These are phyloP conservation scores for Grammomys dolichurus DNA, from an alignment of 2,113 vertebrate species.

Conservation along the genomic window DNA sequence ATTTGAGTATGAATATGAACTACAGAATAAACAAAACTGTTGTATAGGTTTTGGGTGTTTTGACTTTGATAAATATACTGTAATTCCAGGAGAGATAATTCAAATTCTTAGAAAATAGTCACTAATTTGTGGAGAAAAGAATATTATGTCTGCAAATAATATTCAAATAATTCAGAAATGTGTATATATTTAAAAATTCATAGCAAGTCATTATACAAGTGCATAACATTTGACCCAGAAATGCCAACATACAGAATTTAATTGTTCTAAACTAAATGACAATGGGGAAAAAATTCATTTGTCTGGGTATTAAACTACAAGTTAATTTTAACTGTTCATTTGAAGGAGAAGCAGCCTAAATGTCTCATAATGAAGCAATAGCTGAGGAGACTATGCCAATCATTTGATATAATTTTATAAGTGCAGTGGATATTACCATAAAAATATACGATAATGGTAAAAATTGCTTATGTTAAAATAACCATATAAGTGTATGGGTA, in stretches of 20 bases:
- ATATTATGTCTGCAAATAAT: not conserved
- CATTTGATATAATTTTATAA: not conserved
- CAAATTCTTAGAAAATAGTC: not conserved
- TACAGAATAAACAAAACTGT: not conserved
- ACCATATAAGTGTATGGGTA: not conserved
- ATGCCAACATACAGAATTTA: constrained; percentile 26
- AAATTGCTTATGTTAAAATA: constrained; percentile 38
- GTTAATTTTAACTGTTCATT: constrained; percentile 59
- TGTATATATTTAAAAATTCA: not conserved
- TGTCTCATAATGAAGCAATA: not conserved
- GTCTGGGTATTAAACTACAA: not conserved
- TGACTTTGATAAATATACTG: not conserved
- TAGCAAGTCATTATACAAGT: constrained; percentile 2
- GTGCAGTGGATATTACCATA: not conserved
- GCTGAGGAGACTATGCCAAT: constrained; percentile 25
- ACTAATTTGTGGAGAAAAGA: not conserved
- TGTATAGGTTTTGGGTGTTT: not conserved
- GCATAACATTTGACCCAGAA: constrained; percentile 14
- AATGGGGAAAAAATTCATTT: constrained; percentile 27
- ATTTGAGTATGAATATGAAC: not conserved
- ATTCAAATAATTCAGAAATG: not conserved
- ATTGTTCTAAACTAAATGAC: constrained; percentile 35
- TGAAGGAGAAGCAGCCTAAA: constrained; percentile 5
- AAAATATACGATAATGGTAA: constrained; percentile 4
- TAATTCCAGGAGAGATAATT: not conserved